Evolutionary conservation across 1,140 invertebrate genomes (phyloP), one percentile per base, ranked within the genome.

Genomic region (Drosophila erecta): DNA sequence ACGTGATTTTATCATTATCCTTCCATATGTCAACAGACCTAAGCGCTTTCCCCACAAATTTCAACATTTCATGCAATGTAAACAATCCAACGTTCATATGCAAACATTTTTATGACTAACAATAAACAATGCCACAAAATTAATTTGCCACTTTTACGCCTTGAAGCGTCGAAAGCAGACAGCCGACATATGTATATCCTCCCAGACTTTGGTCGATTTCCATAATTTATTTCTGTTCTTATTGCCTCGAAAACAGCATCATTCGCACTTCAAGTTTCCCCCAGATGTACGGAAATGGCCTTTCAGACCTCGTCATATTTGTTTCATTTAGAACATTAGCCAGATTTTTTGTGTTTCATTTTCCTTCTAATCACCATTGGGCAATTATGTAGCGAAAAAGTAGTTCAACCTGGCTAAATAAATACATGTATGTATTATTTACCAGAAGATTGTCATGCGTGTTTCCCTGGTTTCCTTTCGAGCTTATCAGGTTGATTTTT

Each of bases 321-420:
- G 80, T 85, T 78, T 85, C 78, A 84, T 89, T 79, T 47, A 76
- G 72, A 84, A 87, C 76, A 89, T 89, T 87, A 87, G 72, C 76
- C 72, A 80, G 66, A 84, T 77, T 84, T 84, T 58, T 11, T 60
- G 43, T 53, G 65, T 75, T 44, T 38, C 12, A 10, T 38, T 38
- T 14, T 38, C 14, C 4, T 58, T 44, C 59, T 50, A 24, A 30
- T 35, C 17, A 47, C 44, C 30, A 53, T 49, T 70, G 40, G 59
- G 43, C 50, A 37, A 71, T 83, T 58, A 78, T 64, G 15, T 62
- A 46, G 30, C 6, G 4, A 2, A 59, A 70, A 81, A 79, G 41
- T 89, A 87, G 84, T 79, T 89, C 83, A 87, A 70, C 77, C 49
- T 61, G 59, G 43, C 51, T 62, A 30, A 10, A 30, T 30, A 30